Percentiles rank a stretch among this genome's conserved stretches.
phyloP scores from a whole-genome alignment of 2,113 vertebrate genomes.

The Otocyon megalotis region DNA sequence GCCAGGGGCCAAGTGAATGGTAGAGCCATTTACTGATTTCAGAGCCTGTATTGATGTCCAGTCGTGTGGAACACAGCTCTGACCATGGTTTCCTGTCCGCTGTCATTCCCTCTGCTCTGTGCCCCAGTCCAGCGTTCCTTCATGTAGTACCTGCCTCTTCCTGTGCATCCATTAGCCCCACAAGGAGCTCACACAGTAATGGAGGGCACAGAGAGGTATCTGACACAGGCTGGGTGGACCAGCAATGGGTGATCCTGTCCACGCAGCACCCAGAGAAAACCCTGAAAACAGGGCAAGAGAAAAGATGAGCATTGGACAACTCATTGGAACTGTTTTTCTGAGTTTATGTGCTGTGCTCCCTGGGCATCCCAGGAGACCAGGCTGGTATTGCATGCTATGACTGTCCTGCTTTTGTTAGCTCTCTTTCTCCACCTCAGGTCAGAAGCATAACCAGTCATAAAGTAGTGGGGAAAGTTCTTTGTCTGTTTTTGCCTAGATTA shows the following conservation, averaged over 20 bases:
- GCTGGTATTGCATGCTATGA: neutral
- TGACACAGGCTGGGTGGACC: neutral
- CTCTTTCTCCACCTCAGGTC: neutral
- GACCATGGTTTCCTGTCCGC: neutral
- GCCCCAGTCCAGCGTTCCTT: neutral
- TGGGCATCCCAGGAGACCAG: neutral
- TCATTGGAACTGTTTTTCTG: fast-evolving
- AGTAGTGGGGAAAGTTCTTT: neutral
- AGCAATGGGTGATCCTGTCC: neutral
- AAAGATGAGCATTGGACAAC: fast-evolving
- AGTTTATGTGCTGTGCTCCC: neutral
- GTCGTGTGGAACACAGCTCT: neutral
- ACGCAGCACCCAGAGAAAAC: fast-evolving
- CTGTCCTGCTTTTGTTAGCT: too few species aligned
- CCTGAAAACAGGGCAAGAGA: neutral
- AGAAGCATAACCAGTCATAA: too few species aligned
- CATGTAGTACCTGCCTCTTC: neutral
- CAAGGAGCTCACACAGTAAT: neutral
- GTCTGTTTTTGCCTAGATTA: neutral
- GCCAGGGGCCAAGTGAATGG: too few species aligned
- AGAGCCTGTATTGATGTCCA: too few species aligned
- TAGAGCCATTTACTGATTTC: neutral
- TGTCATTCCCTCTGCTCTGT: fast-evolving
- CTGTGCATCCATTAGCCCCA: fast-evolving
- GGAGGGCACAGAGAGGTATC: neutral